A percentile compares a stretch with the other conserved stretches of the same genome.
Evolutionary conservation across 1,140 invertebrate genomes (phyloP).

Genomic region (Nephila pilipes): DNA sequence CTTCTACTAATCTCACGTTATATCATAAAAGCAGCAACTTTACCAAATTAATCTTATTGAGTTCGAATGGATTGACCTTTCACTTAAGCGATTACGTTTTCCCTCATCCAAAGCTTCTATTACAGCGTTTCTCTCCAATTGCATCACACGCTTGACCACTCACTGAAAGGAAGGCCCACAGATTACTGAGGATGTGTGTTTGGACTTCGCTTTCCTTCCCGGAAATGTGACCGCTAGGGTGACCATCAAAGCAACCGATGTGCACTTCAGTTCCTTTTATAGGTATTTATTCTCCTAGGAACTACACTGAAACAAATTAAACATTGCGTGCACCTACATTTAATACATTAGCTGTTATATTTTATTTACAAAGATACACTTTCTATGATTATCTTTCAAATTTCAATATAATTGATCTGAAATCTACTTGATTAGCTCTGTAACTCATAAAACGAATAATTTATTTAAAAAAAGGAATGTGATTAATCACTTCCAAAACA

Average conservation of each 20-base stretch:
- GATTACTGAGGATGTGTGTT: not conserved
- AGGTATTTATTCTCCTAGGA: too few species aligned
- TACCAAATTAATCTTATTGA: not conserved
- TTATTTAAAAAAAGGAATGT: too few species aligned
- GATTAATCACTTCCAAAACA: too few species aligned
- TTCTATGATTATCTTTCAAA: too few species aligned
- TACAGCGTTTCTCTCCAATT: slow-evolving; percentile 10
- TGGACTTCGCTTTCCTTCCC: not conserved
- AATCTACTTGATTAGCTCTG: too few species aligned
- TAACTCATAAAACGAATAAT: too few species aligned
- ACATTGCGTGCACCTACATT: too few species aligned
- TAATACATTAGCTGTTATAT: too few species aligned
- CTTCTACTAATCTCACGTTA: too few species aligned
- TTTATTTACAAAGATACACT: too few species aligned
- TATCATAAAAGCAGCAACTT: not conserved
- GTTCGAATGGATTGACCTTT: not conserved
- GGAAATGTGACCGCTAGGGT: not conserved
- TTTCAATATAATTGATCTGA: too few species aligned
- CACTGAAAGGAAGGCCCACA: not conserved
- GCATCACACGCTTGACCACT: not conserved
- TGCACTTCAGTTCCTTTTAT: not conserved
- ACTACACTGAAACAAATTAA: too few species aligned
- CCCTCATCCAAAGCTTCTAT: not conserved
- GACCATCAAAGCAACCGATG: not conserved
- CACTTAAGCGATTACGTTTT: not conserved